A percentile compares a stretch with the other conserved stretches of the same genome.
phyloP scores from a whole-genome alignment of 2,797 vertebrate species.

The Propithecus perrieri region DNA sequence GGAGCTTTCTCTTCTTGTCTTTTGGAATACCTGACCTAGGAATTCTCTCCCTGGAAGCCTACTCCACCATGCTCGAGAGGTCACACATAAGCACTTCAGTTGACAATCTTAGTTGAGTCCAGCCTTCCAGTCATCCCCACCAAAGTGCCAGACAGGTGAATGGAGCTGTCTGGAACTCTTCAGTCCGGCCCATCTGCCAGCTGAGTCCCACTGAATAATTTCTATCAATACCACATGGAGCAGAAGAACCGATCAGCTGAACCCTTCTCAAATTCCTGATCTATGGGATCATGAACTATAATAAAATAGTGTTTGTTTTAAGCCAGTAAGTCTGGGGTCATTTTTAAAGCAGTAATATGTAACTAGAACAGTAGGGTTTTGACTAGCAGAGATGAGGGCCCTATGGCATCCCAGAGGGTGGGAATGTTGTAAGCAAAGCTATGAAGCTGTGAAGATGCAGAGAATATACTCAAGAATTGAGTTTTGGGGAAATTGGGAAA shows the following conservation, averaged over 20 bases:
- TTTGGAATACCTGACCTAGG: background rate
- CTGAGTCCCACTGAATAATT: background rate
- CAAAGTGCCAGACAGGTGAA: background rate
- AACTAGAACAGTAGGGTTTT: background rate
- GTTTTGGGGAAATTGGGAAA: background rate
- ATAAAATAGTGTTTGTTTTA: background rate
- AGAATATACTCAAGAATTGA: background rate
- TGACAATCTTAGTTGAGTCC: background rate
- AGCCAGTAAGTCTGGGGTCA: background rate
- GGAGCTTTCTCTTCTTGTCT: background rate
- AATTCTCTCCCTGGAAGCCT: background rate
- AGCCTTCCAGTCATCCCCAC: background rate
- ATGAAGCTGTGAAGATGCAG: background rate
- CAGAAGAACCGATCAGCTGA: background rate
- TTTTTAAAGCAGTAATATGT: background rate
- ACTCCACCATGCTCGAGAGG: background rate
- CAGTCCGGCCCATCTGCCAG: background rate
- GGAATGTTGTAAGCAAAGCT: background rate
- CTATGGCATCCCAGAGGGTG: background rate
- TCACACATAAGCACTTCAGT: background rate
- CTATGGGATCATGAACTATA: background rate
- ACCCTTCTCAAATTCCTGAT: background rate
- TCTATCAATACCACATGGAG: accelerated
- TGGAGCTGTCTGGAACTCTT: background rate
- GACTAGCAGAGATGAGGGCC: background rate